phyloP scores from a whole-genome alignment of 2,888 invertebrate species.

The Latrodectus elegans region DNA sequence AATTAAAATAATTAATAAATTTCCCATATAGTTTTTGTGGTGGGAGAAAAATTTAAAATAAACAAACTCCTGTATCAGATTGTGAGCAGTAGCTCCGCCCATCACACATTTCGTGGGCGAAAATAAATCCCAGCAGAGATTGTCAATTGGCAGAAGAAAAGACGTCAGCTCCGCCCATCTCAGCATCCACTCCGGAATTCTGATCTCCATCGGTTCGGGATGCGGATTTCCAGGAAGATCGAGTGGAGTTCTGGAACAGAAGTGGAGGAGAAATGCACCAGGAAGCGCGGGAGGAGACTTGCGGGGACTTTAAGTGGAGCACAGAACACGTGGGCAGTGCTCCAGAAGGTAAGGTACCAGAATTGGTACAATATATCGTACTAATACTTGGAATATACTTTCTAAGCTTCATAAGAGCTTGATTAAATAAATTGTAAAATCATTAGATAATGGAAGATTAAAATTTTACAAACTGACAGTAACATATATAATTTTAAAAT shows the following conservation, averaged over 20 bases:
- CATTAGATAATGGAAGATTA: too few species aligned
- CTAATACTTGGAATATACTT: too few species aligned
- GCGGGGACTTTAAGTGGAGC: constrained; percentile 38
- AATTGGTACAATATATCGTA: too few species aligned
- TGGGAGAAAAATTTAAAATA: too few species aligned
- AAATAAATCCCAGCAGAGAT: background rate
- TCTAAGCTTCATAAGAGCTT: too few species aligned
- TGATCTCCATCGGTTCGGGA: constrained; percentile 22
- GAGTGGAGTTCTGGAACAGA: background rate
- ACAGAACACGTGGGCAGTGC: constrained; percentile 27
- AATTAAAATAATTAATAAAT: too few species aligned
- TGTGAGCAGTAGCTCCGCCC: background rate
- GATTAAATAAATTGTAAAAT: too few species aligned
- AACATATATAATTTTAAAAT: too few species aligned
- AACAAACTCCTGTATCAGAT: too few species aligned
- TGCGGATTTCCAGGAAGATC: constrained; percentile 22
- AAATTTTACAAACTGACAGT: too few species aligned
- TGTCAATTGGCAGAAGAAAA: constrained; percentile 14
- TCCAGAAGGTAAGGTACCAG: background rate
- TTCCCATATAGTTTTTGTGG: too few species aligned
- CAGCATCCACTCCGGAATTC: background rate
- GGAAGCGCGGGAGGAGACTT: constrained; percentile 30
- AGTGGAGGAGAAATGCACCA: constrained; percentile 11
- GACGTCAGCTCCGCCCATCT: background rate
- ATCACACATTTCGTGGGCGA: background rate